phyloP scores from a whole-genome alignment of 2,888 invertebrate genomes.

The Agriopis marginaria region DNA sequence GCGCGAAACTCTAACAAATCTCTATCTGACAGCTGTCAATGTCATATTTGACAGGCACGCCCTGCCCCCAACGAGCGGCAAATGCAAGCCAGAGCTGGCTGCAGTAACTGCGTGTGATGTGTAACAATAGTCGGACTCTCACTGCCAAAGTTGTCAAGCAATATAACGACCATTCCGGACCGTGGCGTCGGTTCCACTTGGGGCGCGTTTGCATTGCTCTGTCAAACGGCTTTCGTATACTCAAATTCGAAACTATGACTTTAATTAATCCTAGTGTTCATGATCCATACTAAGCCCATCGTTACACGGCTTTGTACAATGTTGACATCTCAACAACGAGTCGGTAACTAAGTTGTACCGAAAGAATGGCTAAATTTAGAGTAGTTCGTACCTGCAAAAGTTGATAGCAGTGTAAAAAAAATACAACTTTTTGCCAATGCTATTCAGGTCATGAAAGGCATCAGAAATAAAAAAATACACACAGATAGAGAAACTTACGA shows the following conservation, averaged over 20 bases:
- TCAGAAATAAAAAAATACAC: too few species aligned
- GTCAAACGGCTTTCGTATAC: not conserved
- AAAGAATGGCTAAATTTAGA: not conserved
- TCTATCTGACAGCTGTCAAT: slow-evolving; percentile 3
- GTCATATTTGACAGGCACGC: slow-evolving; percentile 2
- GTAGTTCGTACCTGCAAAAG: not conserved
- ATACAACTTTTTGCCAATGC: too few species aligned
- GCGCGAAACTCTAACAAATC: not conserved
- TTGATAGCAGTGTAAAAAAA: not conserved
- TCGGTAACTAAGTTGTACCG: too few species aligned
- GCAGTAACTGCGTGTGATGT: slow-evolving; percentile 12
- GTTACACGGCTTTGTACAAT: not conserved
- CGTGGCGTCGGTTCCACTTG: slow-evolving; percentile 4
- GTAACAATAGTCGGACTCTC: slow-evolving; percentile 32
- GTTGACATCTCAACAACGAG: not conserved
- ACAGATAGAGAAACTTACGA: too few species aligned
- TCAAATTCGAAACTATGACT: not conserved
- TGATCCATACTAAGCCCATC: not conserved
- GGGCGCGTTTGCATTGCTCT: slow-evolving; percentile 23
- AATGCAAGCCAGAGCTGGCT: not conserved
- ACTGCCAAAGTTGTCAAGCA: slow-evolving; percentile 57
- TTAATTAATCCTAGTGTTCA: not conserved
- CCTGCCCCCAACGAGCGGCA: not conserved
- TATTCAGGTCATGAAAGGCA: too few species aligned
- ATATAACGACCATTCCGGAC: slow-evolving; percentile 45